Percentiles rank a stretch among this genome's conserved stretches.
phyloP scores from a whole-genome alignment of 2,797 vertebrate genomes.

The Pangasius larnaudii region DNA sequence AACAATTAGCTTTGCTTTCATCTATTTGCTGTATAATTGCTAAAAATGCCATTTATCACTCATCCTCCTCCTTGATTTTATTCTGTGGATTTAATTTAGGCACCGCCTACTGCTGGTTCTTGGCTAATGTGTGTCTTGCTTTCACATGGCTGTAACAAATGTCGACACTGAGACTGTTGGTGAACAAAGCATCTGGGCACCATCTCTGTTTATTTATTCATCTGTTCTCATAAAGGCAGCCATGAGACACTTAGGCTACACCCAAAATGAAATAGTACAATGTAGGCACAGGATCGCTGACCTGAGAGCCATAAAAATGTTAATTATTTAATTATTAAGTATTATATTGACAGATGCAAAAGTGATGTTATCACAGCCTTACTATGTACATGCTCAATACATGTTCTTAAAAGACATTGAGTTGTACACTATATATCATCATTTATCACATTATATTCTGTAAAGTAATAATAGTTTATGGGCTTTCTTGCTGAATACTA shows the following conservation, averaged over 20 bases:
- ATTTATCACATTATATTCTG: neutral
- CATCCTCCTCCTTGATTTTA: neutral
- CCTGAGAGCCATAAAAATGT: conserved; percentile 2
- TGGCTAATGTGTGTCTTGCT: neutral
- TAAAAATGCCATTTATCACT: neutral
- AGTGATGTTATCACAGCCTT: neutral
- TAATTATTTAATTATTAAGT: neutral
- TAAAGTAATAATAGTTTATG: neutral
- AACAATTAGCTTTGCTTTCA: neutral
- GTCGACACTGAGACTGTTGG: neutral
- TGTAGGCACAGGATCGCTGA: neutral
- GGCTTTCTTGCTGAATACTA: neutral
- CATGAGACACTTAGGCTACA: neutral
- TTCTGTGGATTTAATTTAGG: neutral
- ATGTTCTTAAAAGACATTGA: neutral
- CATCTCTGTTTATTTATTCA: conserved; percentile 3
- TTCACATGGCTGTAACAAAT: neutral
- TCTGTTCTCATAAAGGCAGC: neutral
- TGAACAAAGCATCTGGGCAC: neutral
- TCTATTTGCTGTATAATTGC: neutral
- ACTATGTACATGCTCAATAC: neutral
- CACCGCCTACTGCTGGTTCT: conserved; percentile 2
- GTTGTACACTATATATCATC: neutral
- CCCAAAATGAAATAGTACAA: neutral
- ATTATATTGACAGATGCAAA: neutral